Base-by-base conservation (phyloP, 2,888 invertebrate genomes). In the Dicranocentrus wangi region DNA sequence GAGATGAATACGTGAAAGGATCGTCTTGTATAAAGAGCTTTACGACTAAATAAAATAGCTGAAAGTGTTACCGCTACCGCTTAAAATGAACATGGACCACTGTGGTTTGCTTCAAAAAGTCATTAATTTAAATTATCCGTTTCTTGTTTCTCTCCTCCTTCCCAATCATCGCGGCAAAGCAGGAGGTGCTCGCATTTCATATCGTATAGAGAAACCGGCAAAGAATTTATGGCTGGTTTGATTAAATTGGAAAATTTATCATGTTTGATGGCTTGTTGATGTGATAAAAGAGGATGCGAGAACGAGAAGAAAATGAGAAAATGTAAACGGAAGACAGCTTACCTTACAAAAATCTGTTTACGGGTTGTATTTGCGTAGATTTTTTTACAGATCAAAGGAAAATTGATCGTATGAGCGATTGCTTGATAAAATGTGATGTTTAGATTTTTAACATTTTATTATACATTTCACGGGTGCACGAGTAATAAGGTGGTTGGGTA, bases 191-290 rank as follows among this genome's bases (percentile, higher is more conserved):
- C 39, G 19, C 21, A 25, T 63, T 63, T 63, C 63, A 63, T n/a
- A 21, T 39, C 19, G 21, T n/a, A 19, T 13, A 10, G 42, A 28
- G 28, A 60, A 28, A 32, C 19, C 28, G 60, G n/a, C 28, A 32
- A 60, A 60, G 28, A 63, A 63, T 42, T 63, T 63, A 63, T 42
- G 63, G 63, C 42, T 10, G 63, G 7, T 21, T 63, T 63, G 63
- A 63, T 63, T 63, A 43, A 42, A 63, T 63, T 43, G 42, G 43
- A 63, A 63, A 39, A 63, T 63, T 63, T 42, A 63, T 63, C 63
- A 63, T 42, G 63, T 63, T 63, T 63, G 63, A 63, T 63, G 10
- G 32, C 42, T 42, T 32, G 15, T 21, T 23, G 63, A 61, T 32
- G 61, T 28, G 63, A 63, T 63, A 43, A 42, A 63, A 17, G n/a